Evolutionary conservation across 2,888 invertebrate genomes (phyloP), one percentile per base, ranked within the genome.

Genomic region (Patella pellucida): DNA sequence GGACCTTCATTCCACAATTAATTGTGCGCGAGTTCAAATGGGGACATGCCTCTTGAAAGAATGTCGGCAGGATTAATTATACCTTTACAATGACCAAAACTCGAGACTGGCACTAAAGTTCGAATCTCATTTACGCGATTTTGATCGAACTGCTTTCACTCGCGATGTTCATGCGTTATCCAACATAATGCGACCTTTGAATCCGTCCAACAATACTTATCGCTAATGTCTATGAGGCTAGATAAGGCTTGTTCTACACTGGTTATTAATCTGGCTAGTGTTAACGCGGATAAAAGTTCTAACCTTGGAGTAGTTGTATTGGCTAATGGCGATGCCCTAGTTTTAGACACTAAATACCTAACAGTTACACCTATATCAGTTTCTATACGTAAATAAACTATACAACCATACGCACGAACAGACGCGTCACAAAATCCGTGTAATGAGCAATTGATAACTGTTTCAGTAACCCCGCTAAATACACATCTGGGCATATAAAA

Each of bases 11-110:
- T 62, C 62, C 62, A 62, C 12, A n/a, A n/a, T n/a, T 11, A 62
- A 62, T 62, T 62, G 16, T n/a, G 7, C n/a, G 23, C 62, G 19
- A 62, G 23, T 19, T 62, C 9, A 62, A 62, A 62, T 16, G 62
- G 62, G 23, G 62, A 16, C n/a, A 62, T 62, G 23, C 62, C 62
- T 62, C 62, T n/a, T 62, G 62, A 62, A 19, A 62, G 14, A 62
- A 62, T 62, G n/a, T n/a, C 62, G 23, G 62, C 62, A 19, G 62
- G 62, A 23, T 62, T 62, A 5, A 23, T 62, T 19, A 19, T 62
- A 7, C 62, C 62, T 3, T 62, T 62, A 62, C 62, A 62, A 23
- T 62, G n/a, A 11, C 62, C n/a, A 62, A 62, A 62, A 62, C 62
- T 62, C n/a, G 62, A 7, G 23, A 23, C 62, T 5, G 62, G 19